These are phyloP conservation scores for Liparis tanakae DNA, from an alignment of 2,797 vertebrate species.

Conservation along the genomic window DNA sequence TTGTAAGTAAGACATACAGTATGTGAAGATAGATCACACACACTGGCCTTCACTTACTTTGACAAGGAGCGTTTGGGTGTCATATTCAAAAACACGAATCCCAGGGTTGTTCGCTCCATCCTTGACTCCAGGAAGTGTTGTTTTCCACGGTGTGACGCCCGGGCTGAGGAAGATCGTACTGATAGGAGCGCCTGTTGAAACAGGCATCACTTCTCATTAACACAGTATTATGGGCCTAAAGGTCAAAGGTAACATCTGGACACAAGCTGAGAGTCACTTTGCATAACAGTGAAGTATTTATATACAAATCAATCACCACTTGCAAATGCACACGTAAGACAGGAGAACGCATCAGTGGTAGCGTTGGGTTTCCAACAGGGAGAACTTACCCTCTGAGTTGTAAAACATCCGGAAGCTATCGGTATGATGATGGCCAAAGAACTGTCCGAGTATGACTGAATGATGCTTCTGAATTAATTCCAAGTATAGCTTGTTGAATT, in stretches of 20 bases:
- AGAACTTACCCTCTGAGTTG: constrained; percentile 68
- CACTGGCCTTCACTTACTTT: constrained; percentile 78
- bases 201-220: neutral
- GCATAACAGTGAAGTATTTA: neutral
- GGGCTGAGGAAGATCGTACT: constrained; percentile 91
- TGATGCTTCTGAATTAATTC: constrained; percentile 87
- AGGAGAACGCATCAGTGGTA: neutral
- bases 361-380: neutral
- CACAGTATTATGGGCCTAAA: neutral
- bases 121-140: constrained; percentile 90
- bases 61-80: constrained; percentile 86
- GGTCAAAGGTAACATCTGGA: constrained; percentile 1
- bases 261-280: neutral
- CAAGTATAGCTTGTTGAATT: constrained; percentile 88
- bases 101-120: constrained; percentile 96
- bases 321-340: neutral
- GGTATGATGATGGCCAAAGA: constrained; percentile 96
- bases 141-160: constrained; percentile 95
- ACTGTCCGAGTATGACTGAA: constrained; percentile 88
- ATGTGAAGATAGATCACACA: neutral
- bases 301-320: neutral
- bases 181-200: constrained; percentile 84
- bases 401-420: constrained; percentile 96
- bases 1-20: neutral
- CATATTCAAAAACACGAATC: constrained; percentile 90